Percentiles rank a stretch among this genome's conserved stretches.
Conservation (phyloP, 2,888 invertebrate genomes). For the Panopea generosa region DNA sequence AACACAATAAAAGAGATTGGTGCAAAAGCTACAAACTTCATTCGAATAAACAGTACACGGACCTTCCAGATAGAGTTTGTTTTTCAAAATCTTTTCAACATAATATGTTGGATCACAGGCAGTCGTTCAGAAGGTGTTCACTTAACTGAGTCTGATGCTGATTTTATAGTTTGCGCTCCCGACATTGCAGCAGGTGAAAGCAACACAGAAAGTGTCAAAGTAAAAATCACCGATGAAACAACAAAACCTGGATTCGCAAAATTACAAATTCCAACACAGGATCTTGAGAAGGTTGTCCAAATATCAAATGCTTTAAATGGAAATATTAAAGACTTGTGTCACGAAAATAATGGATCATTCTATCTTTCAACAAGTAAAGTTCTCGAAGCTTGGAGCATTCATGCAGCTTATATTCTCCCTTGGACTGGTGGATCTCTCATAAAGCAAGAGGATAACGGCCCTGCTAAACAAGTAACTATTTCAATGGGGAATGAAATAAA, state of each 20-base stretch:
- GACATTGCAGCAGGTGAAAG: constrained; percentile 2
- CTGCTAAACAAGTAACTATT: constrained; percentile 8
- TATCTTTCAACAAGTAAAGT: constrained; percentile 8
- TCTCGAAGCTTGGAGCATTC: neutral
- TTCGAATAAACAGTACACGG: no score
- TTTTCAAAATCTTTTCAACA: no score
- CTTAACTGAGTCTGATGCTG: neutral
- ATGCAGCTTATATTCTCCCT: constrained; percentile 1
- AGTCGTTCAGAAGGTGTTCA: constrained; percentile 12
- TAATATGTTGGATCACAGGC: constrained; percentile 1
- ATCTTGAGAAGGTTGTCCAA: neutral
- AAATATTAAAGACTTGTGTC: neutral
- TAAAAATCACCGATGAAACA: neutral
- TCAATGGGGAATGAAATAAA: constrained; percentile 6
- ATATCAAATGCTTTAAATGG: neutral
- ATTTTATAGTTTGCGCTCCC: neutral
- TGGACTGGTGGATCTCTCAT: constrained; percentile 1
- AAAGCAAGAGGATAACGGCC: constrained; percentile 4
- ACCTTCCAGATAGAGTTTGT: no score
- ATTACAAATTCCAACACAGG: neutral
- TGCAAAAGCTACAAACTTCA: no score
- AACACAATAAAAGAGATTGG: no score
- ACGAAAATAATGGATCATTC: neutral
- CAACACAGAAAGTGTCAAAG: neutral
- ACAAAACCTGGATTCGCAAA: constrained; percentile 11